Evolutionary conservation across 2,888 invertebrate species (phyloP), one percentile per base, ranked within the genome.

Genomic region (Drosophila affinis): DNA sequence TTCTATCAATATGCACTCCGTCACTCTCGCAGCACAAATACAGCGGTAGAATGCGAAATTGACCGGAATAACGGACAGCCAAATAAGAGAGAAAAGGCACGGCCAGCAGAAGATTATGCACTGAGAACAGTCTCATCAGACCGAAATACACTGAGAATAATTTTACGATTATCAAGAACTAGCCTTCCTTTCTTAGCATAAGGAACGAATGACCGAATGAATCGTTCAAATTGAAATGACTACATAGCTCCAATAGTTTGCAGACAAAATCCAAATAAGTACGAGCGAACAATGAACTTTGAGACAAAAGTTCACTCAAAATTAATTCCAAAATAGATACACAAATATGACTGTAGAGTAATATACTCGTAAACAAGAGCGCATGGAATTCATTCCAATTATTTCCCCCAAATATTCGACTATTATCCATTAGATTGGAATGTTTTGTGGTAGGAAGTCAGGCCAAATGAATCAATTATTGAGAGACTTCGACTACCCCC

Each of bases 401-500:
- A 14, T 39, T 6, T 39, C n/a, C 7, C 14, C 39, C 14, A 39
- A n/a, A 39, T n/a, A 14, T n/a, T n/a, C 7, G 12, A 6, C 39
- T 39, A n/a, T 39, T 39, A 14, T 14, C 14, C 14, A n/a, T 7
- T 39, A 7, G 39, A 39, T 39, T 39, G 39, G 39, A 39, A 39
- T 39, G 39, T 34, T 39, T 12, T 32, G 1, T 39, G 53, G 63
- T 54, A 63, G 64, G 64, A 65, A 64, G 64, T 64, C 39, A 10
- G 48, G 32, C 49, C 44, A 49, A 34, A 51, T 65, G 45, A 65
- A 65, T 67, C 65, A 67, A 65, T 67, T 64, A 64, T 55, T 32
- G 24, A 18, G 34, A 34, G 64, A 47, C 53, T 62, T 47, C 63
- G 64, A 39, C 53, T 62, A 39, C 53, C 63, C 62, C 53, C 61